Percentiles rank a stretch among this genome's conserved stretches.
These are phyloP conservation scores for Sphaerophoria taeniata DNA, from an alignment of 2,888 invertebrate species.

Conservation along the genomic window DNA sequence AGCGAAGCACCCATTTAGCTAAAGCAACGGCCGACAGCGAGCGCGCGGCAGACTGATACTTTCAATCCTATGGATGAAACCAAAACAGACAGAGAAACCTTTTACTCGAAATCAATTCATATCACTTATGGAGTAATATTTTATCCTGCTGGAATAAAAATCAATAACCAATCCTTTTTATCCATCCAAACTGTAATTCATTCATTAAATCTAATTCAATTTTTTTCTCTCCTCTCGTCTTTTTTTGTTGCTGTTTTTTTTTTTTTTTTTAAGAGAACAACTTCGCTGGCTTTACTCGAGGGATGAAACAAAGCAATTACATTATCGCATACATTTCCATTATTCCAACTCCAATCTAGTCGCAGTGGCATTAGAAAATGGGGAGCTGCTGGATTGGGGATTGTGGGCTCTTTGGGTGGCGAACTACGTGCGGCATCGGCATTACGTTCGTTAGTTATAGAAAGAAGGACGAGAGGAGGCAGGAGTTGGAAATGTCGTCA, in stretches of 20 bases:
- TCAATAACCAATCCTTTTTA: conserved; percentile 77
- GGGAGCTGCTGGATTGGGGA: conserved; percentile 18
- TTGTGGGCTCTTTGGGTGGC: conserved; percentile 4
- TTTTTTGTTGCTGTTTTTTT: conserved; percentile 26
- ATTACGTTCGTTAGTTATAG: not conserved
- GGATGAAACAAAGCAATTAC: conserved; percentile 77
- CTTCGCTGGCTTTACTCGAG: conserved; percentile 63
- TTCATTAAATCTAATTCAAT: conserved; percentile 77
- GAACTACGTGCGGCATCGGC: not conserved
- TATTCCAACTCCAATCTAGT: conserved; percentile 75
- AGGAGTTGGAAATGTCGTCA: conserved; percentile 37
- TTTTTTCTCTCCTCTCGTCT: conserved; percentile 61
- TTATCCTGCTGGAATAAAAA: conserved; percentile 75
- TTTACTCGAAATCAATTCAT: conserved; percentile 74
- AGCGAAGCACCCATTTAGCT: too few species aligned
- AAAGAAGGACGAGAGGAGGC: conserved; percentile 1
- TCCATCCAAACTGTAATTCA: conserved; percentile 76
- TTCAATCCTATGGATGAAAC: conserved; percentile 27
- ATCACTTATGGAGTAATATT: conserved; percentile 74
- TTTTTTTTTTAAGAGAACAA: conserved; percentile 51
- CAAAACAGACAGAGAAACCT: conserved; percentile 39
- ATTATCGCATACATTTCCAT: conserved; percentile 76
- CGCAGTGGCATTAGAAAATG: conserved; percentile 42
- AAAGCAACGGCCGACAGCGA: too few species aligned
- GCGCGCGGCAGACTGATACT: conserved; percentile 23